phyloP scores from a whole-genome alignment of 2,797 vertebrate genomes.

The Pogoniulus pusillus region DNA sequence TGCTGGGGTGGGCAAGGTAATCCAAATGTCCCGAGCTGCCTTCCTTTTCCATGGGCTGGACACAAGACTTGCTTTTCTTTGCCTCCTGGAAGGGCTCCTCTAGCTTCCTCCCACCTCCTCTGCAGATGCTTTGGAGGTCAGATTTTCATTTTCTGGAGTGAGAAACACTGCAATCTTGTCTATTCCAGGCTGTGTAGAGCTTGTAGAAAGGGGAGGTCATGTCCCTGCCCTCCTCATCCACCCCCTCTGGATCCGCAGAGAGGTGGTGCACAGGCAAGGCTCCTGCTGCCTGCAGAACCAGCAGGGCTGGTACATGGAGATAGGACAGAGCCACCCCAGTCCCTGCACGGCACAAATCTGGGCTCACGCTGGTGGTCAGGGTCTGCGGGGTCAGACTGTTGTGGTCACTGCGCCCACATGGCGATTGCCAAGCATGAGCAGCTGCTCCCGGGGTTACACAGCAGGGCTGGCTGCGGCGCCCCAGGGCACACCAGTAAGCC shows the following conservation, averaged over 20 bases:
- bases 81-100: not conserved
- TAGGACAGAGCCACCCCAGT: fast-evolving
- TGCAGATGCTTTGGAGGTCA: not conserved
- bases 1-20: not conserved
- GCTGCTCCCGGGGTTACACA: too few species aligned
- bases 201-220: fast-evolving
- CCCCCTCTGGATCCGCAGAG: not conserved
- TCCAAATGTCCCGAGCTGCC: not conserved
- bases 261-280: fast-evolving
- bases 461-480: fast-evolving
- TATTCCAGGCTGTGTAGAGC: not conserved
- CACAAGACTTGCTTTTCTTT: not conserved
- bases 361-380: not conserved
- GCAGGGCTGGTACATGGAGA: fast-evolving
- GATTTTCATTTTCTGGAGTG: not conserved
- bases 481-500: fast-evolving
- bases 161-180: not conserved
- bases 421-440: not conserved
- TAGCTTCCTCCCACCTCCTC: not conserved
- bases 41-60: fast-evolving
- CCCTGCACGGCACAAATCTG: not conserved
- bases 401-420: not conserved
- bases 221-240: not conserved
- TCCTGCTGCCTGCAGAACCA: not conserved
- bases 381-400: not conserved